These are phyloP conservation scores for Neria commutata DNA, from an alignment of 2,888 invertebrate species.

Conservation along the genomic window DNA sequence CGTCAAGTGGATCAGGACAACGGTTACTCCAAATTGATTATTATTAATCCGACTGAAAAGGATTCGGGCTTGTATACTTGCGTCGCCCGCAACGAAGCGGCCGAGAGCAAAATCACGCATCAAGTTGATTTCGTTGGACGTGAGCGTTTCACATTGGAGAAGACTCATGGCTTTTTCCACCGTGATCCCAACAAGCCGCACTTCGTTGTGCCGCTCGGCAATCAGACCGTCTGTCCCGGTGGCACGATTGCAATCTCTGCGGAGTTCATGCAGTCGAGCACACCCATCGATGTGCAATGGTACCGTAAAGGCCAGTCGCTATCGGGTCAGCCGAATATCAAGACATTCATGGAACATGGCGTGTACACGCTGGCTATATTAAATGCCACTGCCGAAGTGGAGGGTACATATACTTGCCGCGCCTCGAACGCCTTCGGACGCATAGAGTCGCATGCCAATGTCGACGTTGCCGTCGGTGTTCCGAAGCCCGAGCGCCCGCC, in stretches of 20 bases:
- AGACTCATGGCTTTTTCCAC: conserved; percentile 61
- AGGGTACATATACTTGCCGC: conserved; percentile 78
- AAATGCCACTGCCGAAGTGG: conserved; percentile 74
- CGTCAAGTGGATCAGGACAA: conserved; percentile 73
- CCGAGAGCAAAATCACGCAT: conserved; percentile 77
- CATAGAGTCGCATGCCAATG: conserved; percentile 75
- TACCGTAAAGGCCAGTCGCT: conserved; percentile 69
- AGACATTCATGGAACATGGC: conserved; percentile 71
- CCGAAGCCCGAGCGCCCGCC: conserved; percentile 69
- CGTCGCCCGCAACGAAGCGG: conserved; percentile 74
- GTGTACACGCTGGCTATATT: conserved; percentile 77
- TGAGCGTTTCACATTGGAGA: conserved; percentile 61
- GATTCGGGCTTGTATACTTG: conserved; percentile 81
- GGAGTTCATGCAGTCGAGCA: conserved; percentile 71
- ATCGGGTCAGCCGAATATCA: conserved; percentile 68
- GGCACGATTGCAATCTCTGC: conserved; percentile 84
- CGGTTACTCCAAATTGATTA: conserved; percentile 74
- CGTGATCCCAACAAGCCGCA: conserved; percentile 70
- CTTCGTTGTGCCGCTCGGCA: conserved; percentile 72
- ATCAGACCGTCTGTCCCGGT: conserved; percentile 75
- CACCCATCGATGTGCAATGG: conserved; percentile 79
- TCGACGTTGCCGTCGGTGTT: conserved; percentile 72
- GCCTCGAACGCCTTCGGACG: conserved; percentile 77
- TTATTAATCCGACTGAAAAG: conserved; percentile 69
- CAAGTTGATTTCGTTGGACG: conserved; percentile 70